phyloP scores from a whole-genome alignment of 2,888 invertebrate genomes.

The Seira musarum region DNA sequence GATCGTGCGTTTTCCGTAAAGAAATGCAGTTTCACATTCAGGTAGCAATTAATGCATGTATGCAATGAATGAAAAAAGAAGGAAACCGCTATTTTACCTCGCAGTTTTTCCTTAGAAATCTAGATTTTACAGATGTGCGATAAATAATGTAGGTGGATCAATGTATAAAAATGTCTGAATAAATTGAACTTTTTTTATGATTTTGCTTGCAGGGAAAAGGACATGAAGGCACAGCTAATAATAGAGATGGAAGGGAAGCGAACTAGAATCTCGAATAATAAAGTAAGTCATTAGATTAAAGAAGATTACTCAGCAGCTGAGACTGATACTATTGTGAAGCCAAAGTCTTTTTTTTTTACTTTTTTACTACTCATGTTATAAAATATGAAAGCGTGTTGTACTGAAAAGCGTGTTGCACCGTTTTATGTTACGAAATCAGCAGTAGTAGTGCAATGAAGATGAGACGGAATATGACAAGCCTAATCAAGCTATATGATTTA shows the following conservation, averaged over 20 bases:
- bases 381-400: neutral
- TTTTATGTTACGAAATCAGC: neutral
- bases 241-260: conserved; percentile 90
- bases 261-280: conserved; percentile 83
- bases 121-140: neutral
- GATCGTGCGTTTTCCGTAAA: neutral
- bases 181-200: conserved; percentile 70
- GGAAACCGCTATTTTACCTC: neutral
- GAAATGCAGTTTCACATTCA: neutral
- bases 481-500: conserved; percentile 14
- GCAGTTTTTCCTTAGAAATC: neutral
- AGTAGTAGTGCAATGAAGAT: neutral
- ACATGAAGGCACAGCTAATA: conserved; percentile 86
- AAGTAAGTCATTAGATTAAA: conserved; percentile 74
- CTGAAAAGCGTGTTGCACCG: too few species aligned
- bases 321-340: too few species aligned
- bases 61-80: neutral
- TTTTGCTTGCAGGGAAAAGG: conserved; percentile 79
- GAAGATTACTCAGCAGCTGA: neutral
- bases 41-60: neutral
- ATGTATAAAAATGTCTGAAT: neutral
- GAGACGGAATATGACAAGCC: neutral
- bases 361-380: neutral
- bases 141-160: conserved; percentile 1
- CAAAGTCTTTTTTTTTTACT: too few species aligned